Evolutionary conservation across 2,113 vertebrate genomes (phyloP), one percentile per base, ranked within the genome.

Genomic region (Acrocephalus arundinaceus): DNA sequence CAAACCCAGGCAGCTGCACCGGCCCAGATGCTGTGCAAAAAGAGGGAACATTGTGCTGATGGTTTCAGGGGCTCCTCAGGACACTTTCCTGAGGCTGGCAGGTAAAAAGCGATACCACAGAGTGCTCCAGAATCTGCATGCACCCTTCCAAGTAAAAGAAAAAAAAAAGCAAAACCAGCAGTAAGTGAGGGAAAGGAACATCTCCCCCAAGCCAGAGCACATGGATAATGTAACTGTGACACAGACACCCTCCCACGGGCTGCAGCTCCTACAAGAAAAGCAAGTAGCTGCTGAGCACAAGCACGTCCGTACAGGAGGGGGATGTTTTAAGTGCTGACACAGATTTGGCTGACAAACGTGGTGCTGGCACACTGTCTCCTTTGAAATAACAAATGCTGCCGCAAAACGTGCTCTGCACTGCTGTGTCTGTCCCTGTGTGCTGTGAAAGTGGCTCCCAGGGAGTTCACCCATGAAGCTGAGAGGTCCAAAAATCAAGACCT

Each of bases 201-300:
- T 84, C 45, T 85, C 78, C 45, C 18, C 71, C 20, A 52, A 80
- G 45, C 70, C 3, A 0, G 57, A 90, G 81, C 70, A 61, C 39
- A 28, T 76, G 81, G 74, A 17, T 81, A 85, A 72, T 91, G 77
- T 81, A 92, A 87, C 73, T 14, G 10, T 89, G 89, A 82, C 80
- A 89, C 70, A 91, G 84, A 82, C 89, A 91, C 89, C 95, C 94
- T 96, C 94, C 96, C 89, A 95, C 77, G 1, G 77, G 74, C 89
- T 94, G 84, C 93, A 89, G 87, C 93, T 96, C 77, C 73, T 90
- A 5, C 92, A 81, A 74, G 94, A 87, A 88, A 84, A 95, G 91
- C 94, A 93, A 96, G 94, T 91, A 78, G 80, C 93, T 87, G 96
- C 95, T 75, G 90, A 91, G 95, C 85, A 45, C 66, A 59, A 76